Base-by-base conservation (phyloP, 2,888 invertebrate species). In the Trilocha varians region DNA sequence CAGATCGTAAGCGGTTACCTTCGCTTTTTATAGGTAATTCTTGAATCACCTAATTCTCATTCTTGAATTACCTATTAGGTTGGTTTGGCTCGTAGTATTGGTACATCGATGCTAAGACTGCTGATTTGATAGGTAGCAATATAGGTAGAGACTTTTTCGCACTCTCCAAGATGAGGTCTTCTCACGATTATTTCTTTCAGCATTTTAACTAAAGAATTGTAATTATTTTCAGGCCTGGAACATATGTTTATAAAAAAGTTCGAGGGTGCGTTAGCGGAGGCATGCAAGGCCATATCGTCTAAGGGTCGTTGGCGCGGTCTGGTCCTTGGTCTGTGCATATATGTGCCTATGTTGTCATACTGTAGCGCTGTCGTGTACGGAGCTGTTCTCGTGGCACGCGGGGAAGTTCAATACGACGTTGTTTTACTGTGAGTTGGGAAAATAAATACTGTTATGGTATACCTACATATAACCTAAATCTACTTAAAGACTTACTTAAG, bases 281-380 rank as follows among this genome's bases (percentile, higher is more conserved):
- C 90, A 0, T 87, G 87, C 32, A 62, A 65, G 35, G 88, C 88
- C 13, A 88, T 89, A 1, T 71, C 80, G 3, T 82, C 82, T 43
- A 90, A 89, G 56, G 86, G 89, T 8, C 87, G 91, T 33, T 87
- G 90, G 66, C 86, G 93, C 13, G 93, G 93, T 0, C 49, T 90
- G 16, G 91, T 93, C 0, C 89, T 91, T 42, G 91, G 91, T 0
- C 66, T 93, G 42, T 91, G 93, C 0, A 88, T 92, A 43, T 88
- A 91, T 16, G 87, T 90, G 3, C 92, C 93, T 0, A 91, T 91
- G 60, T 70, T 93, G 46, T 91, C 91, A 0, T 93, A 91, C 61
- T 90, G 90, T 15, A 74, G 91, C 5, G 90, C 91, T 16, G 82
- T 92, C 1, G 91, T 90, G 39, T 93, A 93, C 52, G 93, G 93